Evolutionary conservation across 2,797 vertebrate genomes (phyloP).

Genomic region (Cyclopterus lumpus): DNA sequence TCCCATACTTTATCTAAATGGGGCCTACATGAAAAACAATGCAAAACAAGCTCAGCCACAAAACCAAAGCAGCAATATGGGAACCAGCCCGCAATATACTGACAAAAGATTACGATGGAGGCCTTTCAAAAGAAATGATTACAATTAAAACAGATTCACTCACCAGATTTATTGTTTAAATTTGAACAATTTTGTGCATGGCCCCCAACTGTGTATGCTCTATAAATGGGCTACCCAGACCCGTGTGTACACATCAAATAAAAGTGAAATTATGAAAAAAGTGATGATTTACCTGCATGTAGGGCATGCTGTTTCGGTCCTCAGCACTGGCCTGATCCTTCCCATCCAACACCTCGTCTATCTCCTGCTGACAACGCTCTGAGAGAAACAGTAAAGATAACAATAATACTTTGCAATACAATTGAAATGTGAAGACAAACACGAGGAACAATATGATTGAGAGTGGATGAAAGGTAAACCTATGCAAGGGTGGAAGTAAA

Average conservation of each 20-base stretch:
- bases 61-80: not conserved
- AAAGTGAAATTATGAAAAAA: not conserved
- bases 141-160: not conserved
- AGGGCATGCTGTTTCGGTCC: conserved; percentile 77
- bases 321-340: conserved; percentile 62
- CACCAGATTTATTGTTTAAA: not conserved
- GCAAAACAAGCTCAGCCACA: not conserved
- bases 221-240: not conserved
- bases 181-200: not conserved
- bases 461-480: not conserved
- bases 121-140: not conserved
- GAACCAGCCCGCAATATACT: not conserved
- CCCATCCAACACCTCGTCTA: conserved; percentile 70
- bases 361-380: conserved; percentile 79
- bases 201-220: not conserved
- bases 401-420: not conserved
- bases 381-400: conserved; percentile 1
- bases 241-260: not conserved
- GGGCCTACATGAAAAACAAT: not conserved
- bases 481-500: not conserved
- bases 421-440: not conserved
- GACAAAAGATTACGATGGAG: not conserved
- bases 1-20: not conserved
- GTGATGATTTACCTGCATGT: conserved; percentile 62
- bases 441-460: not conserved